A percentile compares a stretch with the other conserved stretches of the same genome.
Evolutionary conservation across 2,797 vertebrate genomes (phyloP).

Genomic region (Macrochelys suwanniensis): DNA sequence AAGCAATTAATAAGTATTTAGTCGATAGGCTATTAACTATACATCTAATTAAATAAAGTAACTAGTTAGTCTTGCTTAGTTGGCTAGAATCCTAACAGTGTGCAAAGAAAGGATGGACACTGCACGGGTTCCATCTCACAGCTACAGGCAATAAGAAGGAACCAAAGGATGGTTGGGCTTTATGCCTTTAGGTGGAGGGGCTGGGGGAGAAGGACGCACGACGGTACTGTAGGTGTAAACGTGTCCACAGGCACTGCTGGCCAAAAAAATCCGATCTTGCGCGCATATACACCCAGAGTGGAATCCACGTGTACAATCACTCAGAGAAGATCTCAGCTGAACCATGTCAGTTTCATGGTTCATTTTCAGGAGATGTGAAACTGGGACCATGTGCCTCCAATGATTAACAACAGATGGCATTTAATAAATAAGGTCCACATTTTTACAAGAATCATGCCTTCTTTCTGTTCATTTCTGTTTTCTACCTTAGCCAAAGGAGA

Average conservation of each 20-base stretch:
- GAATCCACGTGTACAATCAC: background rate
- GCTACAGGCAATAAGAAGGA: background rate
- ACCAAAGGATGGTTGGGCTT: background rate
- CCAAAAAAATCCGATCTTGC: background rate
- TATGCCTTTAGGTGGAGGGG: background rate
- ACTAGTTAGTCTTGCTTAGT: background rate
- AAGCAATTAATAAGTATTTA: background rate
- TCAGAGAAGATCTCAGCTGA: background rate
- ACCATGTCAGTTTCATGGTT: background rate
- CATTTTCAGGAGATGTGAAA: background rate
- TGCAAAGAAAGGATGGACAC: background rate
- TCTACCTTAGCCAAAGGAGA: background rate
- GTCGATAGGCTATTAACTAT: background rate
- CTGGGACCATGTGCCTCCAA: background rate
- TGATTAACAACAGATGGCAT: background rate
- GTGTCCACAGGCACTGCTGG: background rate
- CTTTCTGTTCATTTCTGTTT: background rate
- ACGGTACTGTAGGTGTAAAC: background rate
- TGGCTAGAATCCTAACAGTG: background rate
- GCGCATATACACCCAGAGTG: background rate
- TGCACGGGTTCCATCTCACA: background rate
- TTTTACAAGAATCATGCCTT: background rate
- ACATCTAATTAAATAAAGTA: background rate
- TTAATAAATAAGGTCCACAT: background rate
- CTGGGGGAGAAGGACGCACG: background rate